A percentile compares a stretch with the other conserved stretches of the same genome.
These are phyloP conservation scores for Trachymyrmex cornetzi DNA, from an alignment of 1,140 invertebrate genomes.

Conservation along the genomic window DNA sequence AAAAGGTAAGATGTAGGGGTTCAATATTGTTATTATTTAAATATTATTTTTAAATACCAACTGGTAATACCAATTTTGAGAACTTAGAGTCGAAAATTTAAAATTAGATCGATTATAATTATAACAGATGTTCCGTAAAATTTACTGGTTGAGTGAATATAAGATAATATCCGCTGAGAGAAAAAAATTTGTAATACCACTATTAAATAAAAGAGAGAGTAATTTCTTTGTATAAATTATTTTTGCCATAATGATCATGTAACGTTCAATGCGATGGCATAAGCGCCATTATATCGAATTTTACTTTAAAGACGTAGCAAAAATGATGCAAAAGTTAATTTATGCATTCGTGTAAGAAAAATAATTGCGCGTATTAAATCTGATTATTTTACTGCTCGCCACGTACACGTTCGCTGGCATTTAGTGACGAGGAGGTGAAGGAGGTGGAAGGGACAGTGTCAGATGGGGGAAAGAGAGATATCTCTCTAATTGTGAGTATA, in stretches of 20 bases:
- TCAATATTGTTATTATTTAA: not conserved
- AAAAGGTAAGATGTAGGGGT: not conserved
- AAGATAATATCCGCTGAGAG: not conserved
- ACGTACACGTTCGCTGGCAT: not conserved
- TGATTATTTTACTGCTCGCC: constrained; percentile 70
- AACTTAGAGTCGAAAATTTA: not conserved
- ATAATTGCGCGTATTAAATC: constrained; percentile 71
- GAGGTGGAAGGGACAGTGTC: not conserved
- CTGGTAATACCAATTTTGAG: not conserved
- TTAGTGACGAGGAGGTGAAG: not conserved
- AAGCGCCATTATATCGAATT: constrained; percentile 38
- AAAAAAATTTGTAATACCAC: not conserved
- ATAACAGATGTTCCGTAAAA: not conserved
- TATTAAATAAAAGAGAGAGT: not conserved
- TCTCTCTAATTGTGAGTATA: constrained; percentile 72
- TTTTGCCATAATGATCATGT: constrained; percentile 37
- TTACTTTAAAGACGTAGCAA: constrained; percentile 42
- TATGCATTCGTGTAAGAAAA: constrained; percentile 57
- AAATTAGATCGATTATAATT: not conserved
- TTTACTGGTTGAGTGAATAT: not conserved
- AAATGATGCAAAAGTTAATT: constrained; percentile 26
- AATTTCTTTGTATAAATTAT: constrained; percentile 31
- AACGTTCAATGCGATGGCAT: not conserved
- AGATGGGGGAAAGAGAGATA: constrained; percentile 37
- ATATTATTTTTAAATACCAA: constrained; percentile 4